Conservation (phyloP, 2,113 vertebrate genomes). For the Thamnaconus septentrionalis region DNA sequence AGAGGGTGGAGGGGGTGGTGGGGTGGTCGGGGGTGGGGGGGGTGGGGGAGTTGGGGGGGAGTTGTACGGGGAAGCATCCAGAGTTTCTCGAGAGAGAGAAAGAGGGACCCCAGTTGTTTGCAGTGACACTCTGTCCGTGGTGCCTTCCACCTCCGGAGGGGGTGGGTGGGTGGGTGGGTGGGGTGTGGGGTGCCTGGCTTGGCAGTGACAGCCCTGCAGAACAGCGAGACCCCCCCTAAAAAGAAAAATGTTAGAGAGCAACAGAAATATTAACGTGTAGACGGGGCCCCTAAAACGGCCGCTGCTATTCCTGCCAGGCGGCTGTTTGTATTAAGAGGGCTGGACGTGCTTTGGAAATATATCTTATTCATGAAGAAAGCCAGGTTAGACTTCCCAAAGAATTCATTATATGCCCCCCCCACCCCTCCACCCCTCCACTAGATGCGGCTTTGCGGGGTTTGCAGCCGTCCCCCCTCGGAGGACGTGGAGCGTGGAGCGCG, state of each 20-base stretch:
- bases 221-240: conserved; percentile 18
- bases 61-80: conserved; percentile 48
- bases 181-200: conserved; percentile 31
- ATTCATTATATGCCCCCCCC: conserved; percentile 61
- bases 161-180: no score
- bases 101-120: conserved; percentile 55
- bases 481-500: conserved; percentile 62
- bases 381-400: conserved; percentile 73
- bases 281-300: conserved; percentile 62
- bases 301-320: conserved; percentile 62
- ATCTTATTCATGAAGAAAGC: conserved; percentile 78
- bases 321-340: conserved; percentile 75
- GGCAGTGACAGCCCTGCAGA: conserved; percentile 53
- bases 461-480: conserved; percentile 58
- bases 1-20: conserved; percentile 13
- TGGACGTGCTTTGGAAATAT: conserved; percentile 73
- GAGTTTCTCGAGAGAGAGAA: conserved; percentile 70
- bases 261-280: conserved; percentile 69
- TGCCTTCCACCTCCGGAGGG: conserved; percentile 48
- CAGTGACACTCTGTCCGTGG: conserved; percentile 65
- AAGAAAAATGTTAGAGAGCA: conserved; percentile 63
- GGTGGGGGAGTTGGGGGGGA: conserved; percentile 41
- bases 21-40: conserved; percentile 54
- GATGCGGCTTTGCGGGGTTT: conserved; percentile 58
- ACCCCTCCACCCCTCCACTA: conserved; percentile 39